Base-by-base conservation (phyloP, 2,113 vertebrate species). In the Sclerurus mexicanus region DNA sequence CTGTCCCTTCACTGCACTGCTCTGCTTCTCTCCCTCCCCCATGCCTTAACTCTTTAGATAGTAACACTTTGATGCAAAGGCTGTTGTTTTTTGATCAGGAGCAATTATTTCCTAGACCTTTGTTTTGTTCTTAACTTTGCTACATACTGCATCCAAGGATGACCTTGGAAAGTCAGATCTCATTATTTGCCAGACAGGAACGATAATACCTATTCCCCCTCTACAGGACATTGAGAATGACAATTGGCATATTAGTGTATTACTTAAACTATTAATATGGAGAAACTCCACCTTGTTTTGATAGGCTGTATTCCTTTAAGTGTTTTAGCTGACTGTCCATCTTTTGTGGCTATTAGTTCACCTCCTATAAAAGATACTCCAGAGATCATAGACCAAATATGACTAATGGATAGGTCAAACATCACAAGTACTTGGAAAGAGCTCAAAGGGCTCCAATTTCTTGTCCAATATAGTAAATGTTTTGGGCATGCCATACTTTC, bases 371-470 rank as follows among this genome's bases (percentile, higher is more conserved):
- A 96, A 90, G 53, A 80, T 73, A 79, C 77, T 85, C 80, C 7
- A 28, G 89, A 95, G 53, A 93, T 95, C 46, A 25, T 19, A 80
- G 79, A 74, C 39, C 86, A 89, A 72, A 92, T 68, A 84, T 71
- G 91, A 94, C 74, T 89, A 95, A 94, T 94, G 85, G 81, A 55
- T 79, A 89, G 82, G 78, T 85, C 87, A 90, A 94, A 93, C 13
- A 77, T 80, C 87, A 86, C 39, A 91, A 95, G 55, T 63, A 77
- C 72, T 91, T 96, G 78, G 87, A 94, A 94, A 90, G 71, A 71
- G 39, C 53, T 93, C 75, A 95, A 46, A 93, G 84, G 33, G 13
- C 35, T 91, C 47, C 19, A 66, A 22, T 87, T 91, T 90, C 82
- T 94, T 77, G 39, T 90, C 78, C 67, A 49, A 67, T 52, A 69